Conservation (phyloP, 92 coral and sea anemone genomes). For the Porites evermanni region DNA sequence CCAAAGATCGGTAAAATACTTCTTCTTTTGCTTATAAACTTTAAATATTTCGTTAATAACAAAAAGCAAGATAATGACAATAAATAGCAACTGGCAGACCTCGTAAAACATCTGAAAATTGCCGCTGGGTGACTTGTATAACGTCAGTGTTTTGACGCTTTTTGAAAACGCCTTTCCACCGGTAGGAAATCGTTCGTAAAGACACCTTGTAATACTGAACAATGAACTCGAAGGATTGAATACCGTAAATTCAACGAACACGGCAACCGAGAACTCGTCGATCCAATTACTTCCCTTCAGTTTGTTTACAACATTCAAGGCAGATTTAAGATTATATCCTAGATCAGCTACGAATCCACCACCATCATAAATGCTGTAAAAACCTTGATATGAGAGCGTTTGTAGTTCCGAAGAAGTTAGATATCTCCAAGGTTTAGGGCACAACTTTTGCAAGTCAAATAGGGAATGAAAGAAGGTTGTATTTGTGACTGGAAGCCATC, state of each 20-base stretch:
- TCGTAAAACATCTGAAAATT: slow-evolving; percentile 59
- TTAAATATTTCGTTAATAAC: slow-evolving; percentile 63
- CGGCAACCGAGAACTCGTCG: slow-evolving; percentile 69
- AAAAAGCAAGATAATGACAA: slow-evolving; percentile 73
- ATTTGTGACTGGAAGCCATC: slow-evolving; percentile 77
- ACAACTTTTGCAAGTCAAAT: slow-evolving; percentile 61
- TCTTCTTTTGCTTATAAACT: slow-evolving; percentile 50
- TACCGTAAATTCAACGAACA: slow-evolving; percentile 79
- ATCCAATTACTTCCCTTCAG: slow-evolving; percentile 70
- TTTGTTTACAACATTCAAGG: slow-evolving; percentile 51
- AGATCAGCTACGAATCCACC: slow-evolving; percentile 86
- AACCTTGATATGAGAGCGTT: slow-evolving; percentile 63
- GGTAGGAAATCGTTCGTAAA: slow-evolving; percentile 78
- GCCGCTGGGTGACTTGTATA: slow-evolving; percentile 54
- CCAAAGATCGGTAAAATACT: slow-evolving; percentile 72
- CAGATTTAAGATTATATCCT: slow-evolving; percentile 77
- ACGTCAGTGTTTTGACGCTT: slow-evolving; percentile 67
- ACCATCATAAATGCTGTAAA: slow-evolving; percentile 60
- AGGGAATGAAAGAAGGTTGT: slow-evolving; percentile 49
- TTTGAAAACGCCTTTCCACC: slow-evolving; percentile 63
- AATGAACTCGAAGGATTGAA: slow-evolving; percentile 78
- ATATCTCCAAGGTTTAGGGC: slow-evolving; percentile 86
- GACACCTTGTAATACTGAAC: slow-evolving; percentile 68
- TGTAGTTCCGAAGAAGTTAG: slow-evolving; percentile 56
- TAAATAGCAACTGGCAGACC: slow-evolving; percentile 67